Percentiles rank a stretch among this genome's conserved stretches.
These are phyloP conservation scores for Halictus quadricinctus DNA, from an alignment of 2,888 invertebrate species.

Conservation along the genomic window DNA sequence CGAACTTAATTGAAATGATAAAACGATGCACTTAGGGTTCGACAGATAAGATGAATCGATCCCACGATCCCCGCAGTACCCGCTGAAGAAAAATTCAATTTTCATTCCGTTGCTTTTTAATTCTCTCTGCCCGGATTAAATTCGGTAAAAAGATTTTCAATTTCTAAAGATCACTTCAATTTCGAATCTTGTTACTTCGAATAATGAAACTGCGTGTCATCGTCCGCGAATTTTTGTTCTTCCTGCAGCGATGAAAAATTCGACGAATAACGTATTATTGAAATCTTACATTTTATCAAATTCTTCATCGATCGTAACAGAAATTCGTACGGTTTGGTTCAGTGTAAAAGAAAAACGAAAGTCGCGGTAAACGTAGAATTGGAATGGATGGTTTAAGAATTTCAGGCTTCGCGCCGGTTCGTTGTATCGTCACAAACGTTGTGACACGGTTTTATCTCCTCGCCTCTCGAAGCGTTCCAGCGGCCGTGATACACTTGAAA, in stretches of 20 bases:
- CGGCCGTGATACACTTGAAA: constrained; percentile 33
- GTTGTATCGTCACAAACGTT: neutral
- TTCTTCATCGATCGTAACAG: no score
- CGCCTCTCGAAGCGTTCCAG: neutral
- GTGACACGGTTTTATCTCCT: neutral
- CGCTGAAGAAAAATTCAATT: constrained; percentile 7
- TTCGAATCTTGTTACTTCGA: neutral
- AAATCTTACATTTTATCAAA: neutral
- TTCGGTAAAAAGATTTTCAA: neutral
- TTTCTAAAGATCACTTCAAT: constrained; percentile 8
- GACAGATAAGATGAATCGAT: constrained; percentile 36
- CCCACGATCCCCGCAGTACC: constrained; percentile 2
- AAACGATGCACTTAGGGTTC: constrained; percentile 1
- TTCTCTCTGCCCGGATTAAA: neutral
- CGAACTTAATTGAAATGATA: constrained; percentile 16
- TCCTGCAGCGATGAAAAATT: neutral
- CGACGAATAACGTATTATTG: neutral
- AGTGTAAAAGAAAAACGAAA: no score
- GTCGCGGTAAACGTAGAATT: no score
- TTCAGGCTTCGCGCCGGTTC: neutral
- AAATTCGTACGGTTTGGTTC: no score
- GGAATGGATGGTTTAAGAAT: neutral
- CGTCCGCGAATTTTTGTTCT: neutral
- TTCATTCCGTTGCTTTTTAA: constrained; percentile 11
- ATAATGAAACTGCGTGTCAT: neutral